Base-by-base conservation (phyloP, 2,797 vertebrate genomes). In the Paratrypauchen microcephalus region DNA sequence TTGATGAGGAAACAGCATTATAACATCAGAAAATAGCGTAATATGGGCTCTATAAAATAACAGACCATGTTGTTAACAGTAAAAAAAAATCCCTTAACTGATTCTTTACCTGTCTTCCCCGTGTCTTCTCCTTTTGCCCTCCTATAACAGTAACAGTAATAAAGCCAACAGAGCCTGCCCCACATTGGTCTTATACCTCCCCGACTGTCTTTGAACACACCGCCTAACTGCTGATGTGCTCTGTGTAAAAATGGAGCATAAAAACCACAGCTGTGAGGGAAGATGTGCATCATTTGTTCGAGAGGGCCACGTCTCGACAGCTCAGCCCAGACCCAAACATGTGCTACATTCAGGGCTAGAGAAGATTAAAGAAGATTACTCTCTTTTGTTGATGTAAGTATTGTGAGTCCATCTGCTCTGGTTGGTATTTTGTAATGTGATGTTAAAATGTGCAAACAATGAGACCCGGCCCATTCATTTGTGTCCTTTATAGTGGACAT, bases 171-270 rank as follows among this genome's bases (percentile, higher is more conserved):
- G 6, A 5, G 18, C 69, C 68, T 54, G 68, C 24, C 66, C 71
- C 52, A 61, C 47, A 13, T 58, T 6, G 62, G 78, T 84, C 72
- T 78, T 77, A 69, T 80, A 78, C 39, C 12, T 62, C 73, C 73
- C 70, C 66, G 54, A 74, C 70, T 73, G 75, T 72, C 80, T 78
- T 72, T 81, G 74, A 76, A 69, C 69, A 65, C 67, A 66, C 80
- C 3, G 7, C n/a, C 61, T 80, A 81, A 73, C 79, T 82, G 74
- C 74, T 82, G 79, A 78, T 80, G 66, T 72, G 63, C 41, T 70
- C 69, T 39, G 66, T 58, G 47, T 45, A 59, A 19, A 63, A 58
- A 64, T 45, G 11, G 61, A 69, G 74, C 70, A 76, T 70, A 75
- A 79, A 80, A 50, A 68, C 69, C 77, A 66, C 60, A 59, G 60